Evolutionary conservation across 2,888 invertebrate genomes (phyloP).

Genomic region (Luffia ferchaultella): DNA sequence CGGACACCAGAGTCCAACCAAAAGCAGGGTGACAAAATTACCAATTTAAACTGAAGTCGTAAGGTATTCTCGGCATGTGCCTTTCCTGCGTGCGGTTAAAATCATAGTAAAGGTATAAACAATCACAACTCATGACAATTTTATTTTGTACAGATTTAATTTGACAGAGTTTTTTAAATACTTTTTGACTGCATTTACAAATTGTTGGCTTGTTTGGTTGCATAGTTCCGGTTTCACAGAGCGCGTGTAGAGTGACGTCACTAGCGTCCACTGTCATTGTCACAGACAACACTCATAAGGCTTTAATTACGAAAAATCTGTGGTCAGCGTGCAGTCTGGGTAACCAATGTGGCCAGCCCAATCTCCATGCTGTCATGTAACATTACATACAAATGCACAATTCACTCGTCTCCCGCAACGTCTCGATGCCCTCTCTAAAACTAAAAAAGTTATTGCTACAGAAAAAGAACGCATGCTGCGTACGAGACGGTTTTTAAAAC

Average conservation of each 20-base stretch:
- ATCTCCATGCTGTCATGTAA: neutral
- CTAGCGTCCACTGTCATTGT: neutral
- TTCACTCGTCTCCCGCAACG: neutral
- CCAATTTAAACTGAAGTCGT: too few species aligned
- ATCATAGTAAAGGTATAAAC: neutral
- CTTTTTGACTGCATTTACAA: neutral
- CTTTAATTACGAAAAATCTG: neutral
- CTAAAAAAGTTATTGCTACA: neutral
- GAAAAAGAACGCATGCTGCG: neutral
- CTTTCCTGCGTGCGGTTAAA: too few species aligned
- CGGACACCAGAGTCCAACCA: too few species aligned
- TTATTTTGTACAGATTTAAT: constrained; percentile 1
- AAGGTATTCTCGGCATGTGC: too few species aligned
- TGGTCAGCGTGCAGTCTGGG: neutral
- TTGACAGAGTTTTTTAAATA: neutral
- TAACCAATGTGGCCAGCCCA: neutral
- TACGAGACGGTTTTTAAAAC: neutral
- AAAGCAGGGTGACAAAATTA: too few species aligned
- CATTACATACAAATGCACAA: neutral
- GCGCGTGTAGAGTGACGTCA: neutral
- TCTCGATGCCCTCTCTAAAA: neutral
- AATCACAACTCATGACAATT: neutral
- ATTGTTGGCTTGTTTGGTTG: neutral
- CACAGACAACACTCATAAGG: neutral
- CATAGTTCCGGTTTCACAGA: neutral